These are phyloP conservation scores for Heteromurus nitidus DNA, from an alignment of 2,888 invertebrate species.

Conservation along the genomic window DNA sequence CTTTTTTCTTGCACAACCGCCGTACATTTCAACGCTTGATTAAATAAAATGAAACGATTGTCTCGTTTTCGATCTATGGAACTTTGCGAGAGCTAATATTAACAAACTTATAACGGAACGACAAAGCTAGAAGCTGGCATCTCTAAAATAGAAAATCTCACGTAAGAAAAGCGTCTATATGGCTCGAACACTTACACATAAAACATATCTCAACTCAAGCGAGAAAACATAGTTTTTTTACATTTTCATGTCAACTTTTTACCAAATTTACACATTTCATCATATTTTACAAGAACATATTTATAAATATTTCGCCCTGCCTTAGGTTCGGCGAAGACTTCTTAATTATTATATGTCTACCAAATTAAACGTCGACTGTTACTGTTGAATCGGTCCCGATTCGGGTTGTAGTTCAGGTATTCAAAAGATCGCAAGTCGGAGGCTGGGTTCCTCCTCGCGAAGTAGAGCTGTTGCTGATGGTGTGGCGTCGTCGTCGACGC, in stretches of 20 bases:
- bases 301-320: neutral
- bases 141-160: neutral
- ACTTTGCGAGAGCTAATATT: neutral
- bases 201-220: neutral
- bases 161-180: neutral
- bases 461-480: slow-evolving; percentile 29
- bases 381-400: slow-evolving; percentile 37
- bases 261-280: neutral
- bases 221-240: neutral
- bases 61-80: neutral
- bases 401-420: slow-evolving; percentile 45
- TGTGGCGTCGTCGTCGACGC: neutral
- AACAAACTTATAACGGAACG: neutral
- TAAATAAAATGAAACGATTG: too few species aligned
- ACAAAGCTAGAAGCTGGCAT: neutral
- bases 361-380: slow-evolving; percentile 43
- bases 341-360: slow-evolving; percentile 7
- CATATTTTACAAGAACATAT: neutral
- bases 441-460: slow-evolving; percentile 31
- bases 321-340: neutral
- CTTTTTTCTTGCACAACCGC: neutral
- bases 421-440: slow-evolving; percentile 35
- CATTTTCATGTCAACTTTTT: neutral
- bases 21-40: neutral
- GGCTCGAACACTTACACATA: neutral